Evolutionary conservation across 2,797 vertebrate genomes (phyloP).

Genomic region (Eleutherodactylus coqui): DNA sequence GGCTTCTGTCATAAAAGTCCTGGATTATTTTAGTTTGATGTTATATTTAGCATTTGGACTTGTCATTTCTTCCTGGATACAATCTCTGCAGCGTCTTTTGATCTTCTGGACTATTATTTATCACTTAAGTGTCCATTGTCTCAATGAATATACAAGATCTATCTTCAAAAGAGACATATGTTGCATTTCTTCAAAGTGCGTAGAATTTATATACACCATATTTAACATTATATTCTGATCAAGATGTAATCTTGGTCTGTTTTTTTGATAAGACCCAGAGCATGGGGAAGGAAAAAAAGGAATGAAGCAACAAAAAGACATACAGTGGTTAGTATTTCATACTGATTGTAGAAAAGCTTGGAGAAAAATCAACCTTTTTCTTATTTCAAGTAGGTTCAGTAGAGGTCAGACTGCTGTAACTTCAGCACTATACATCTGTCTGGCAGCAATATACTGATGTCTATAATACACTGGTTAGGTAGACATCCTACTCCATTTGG

Average conservation of each 20-base stretch:
- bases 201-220: neutral
- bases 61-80: neutral
- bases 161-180: neutral
- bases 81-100: neutral
- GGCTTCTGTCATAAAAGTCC: neutral
- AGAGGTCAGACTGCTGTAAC: neutral
- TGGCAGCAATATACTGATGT: neutral
- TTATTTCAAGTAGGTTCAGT: neutral
- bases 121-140: neutral
- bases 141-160: neutral
- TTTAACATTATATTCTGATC: neutral
- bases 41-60: neutral
- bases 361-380: neutral
- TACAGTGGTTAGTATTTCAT: neutral
- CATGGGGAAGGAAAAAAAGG: neutral
- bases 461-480: neutral
- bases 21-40: neutral
- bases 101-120: neutral
- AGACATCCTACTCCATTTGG: neutral
- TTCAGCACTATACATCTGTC: neutral
- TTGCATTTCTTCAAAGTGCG: neutral
- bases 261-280: neutral
- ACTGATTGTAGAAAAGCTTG: neutral
- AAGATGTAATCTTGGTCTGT: neutral
- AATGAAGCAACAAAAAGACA: neutral